Conservation (phyloP, 2,113 vertebrate species). For the Pedetes capensis region DNA sequence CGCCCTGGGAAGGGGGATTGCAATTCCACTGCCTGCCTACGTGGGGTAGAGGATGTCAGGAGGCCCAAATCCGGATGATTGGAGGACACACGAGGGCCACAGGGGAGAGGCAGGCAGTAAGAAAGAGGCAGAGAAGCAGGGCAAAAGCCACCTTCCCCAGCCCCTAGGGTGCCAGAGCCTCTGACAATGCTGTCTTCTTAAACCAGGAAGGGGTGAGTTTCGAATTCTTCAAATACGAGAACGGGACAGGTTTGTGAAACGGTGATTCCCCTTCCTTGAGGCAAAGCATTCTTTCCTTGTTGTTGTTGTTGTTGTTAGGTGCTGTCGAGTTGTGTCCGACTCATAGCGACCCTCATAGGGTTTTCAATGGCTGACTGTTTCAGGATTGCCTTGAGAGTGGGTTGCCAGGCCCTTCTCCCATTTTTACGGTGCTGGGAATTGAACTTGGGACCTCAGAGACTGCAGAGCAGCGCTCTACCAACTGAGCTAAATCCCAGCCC, state of each 20-base stretch:
- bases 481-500: too few relatives aligned
- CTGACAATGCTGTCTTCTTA: not conserved
- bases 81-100: accelerated
- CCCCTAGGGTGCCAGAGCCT: not conserved
- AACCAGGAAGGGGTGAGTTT: too few relatives aligned
- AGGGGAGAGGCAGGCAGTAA: accelerated
- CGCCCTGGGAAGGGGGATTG: not conserved
- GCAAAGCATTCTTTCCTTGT: accelerated
- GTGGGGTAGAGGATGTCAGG: not conserved
- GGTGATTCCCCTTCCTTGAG: accelerated
- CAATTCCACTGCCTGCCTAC: not conserved
- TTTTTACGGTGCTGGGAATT: too few relatives aligned
- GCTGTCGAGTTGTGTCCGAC: too few relatives aligned
- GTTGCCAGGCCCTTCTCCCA: too few relatives aligned
- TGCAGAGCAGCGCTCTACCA: too few relatives aligned
- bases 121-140: accelerated
- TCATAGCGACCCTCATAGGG: too few relatives aligned
- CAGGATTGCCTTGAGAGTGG: too few relatives aligned
- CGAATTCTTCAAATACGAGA: not conserved
- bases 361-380: too few relatives aligned
- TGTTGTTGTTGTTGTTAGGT: too few relatives aligned
- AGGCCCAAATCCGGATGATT: accelerated
- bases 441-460: too few relatives aligned
- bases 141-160: accelerated
- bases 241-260: not conserved